A percentile compares a stretch with the other conserved stretches of the same genome.
Conservation (phyloP, 2,113 vertebrate species). For the Pedionomus torquatus region DNA sequence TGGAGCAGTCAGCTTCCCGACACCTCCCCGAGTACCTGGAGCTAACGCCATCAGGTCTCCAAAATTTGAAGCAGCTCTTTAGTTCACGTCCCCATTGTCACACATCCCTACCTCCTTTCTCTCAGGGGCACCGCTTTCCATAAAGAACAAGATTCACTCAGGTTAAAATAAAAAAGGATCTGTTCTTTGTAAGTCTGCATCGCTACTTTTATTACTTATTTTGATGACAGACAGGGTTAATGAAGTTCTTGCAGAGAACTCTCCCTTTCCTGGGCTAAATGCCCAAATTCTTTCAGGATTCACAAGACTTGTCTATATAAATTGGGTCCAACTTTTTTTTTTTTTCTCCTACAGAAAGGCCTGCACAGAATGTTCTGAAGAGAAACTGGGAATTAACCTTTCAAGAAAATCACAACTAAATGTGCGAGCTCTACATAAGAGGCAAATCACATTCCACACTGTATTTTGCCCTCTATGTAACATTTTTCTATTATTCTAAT, state of each 20-base stretch:
- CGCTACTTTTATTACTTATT: slow-evolving; percentile 30
- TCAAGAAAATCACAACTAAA: slow-evolving; percentile 18
- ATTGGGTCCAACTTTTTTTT: slow-evolving; percentile 65
- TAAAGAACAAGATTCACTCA: neutral
- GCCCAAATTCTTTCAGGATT: slow-evolving; percentile 82
- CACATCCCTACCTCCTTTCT: neutral
- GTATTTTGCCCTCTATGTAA: neutral
- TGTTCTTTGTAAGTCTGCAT: neutral
- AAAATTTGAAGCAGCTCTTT: fast-evolving
- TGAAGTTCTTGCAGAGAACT: slow-evolving; percentile 73
- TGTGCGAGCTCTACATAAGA: neutral
- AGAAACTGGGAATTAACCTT: slow-evolving; percentile 51
- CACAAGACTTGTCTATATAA: slow-evolving; percentile 77
- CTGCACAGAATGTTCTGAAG: slow-evolving; percentile 68
- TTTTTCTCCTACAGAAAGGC: slow-evolving; percentile 35
- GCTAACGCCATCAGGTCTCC: neutral
- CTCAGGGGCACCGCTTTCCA: neutral
- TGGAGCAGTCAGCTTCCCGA: neutral
- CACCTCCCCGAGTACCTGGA: neutral
- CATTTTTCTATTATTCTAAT: neutral
- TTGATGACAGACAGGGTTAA: slow-evolving; percentile 70
- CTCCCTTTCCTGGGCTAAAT: slow-evolving; percentile 78
- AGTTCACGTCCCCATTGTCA: fast-evolving
- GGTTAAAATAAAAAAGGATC: neutral
- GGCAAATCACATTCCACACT: neutral